Conservation (phyloP, 2,113 vertebrate species). For the Felis chaus region DNA sequence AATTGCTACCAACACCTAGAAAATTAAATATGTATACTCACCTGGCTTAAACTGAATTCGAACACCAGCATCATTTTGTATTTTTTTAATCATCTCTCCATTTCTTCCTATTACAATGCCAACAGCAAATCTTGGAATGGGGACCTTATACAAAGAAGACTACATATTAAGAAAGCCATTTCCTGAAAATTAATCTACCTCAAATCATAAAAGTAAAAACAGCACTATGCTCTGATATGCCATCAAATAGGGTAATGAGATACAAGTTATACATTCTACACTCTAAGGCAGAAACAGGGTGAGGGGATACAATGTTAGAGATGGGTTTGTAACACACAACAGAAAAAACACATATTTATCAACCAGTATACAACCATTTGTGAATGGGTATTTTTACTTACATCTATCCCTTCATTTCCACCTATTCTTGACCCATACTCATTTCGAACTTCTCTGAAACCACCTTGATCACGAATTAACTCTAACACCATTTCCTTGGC, state of each 20-base stretch:
- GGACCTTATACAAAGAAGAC: constrained; percentile 86
- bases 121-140: constrained; percentile 98
- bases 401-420: constrained; percentile 95
- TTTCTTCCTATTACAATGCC: constrained; percentile 99
- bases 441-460: constrained; percentile 97
- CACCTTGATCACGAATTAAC: constrained; percentile 97
- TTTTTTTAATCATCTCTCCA: constrained; percentile 99
- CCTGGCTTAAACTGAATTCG: constrained; percentile 99
- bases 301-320: not conserved
- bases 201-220: not conserved
- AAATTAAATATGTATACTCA: constrained; percentile 72
- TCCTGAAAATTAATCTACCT: not conserved
- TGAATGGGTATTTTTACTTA: constrained; percentile 82
- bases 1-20: accelerated
- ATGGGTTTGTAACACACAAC: not conserved
- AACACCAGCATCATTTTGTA: constrained; percentile 98
- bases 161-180: constrained; percentile 36
- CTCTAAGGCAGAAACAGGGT: not conserved
- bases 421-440: constrained; percentile 97
- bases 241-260: not conserved
- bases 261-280: not conserved
- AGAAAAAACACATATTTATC: not conserved
- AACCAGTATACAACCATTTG: not conserved
- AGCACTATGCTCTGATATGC: not conserved
- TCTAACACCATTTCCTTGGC: constrained; percentile 99